Conservation (phyloP, 2,113 vertebrate species). For the Hyla sarda region DNA sequence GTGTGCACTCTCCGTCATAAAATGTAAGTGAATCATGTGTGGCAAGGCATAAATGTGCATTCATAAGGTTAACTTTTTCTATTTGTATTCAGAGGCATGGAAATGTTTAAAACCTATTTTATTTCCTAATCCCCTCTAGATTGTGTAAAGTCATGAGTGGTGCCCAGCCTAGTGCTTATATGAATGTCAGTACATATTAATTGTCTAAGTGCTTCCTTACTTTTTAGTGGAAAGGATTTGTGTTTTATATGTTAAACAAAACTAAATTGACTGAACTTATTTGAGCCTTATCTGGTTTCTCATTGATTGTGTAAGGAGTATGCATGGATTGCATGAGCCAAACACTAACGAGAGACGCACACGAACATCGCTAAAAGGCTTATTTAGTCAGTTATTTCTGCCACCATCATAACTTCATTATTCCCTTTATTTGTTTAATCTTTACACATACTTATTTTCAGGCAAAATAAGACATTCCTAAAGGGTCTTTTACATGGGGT, state of each 20-base stretch:
- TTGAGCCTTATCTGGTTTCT: neutral
- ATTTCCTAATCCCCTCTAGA: neutral
- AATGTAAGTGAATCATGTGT: constrained; percentile 79
- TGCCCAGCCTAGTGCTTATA: neutral
- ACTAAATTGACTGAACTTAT: neutral
- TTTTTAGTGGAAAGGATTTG: neutral
- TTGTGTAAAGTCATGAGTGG: neutral
- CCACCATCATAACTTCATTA: too few species aligned
- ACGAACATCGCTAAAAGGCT: neutral
- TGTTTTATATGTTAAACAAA: neutral
- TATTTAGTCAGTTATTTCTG: too few species aligned
- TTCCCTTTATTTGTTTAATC: too few species aligned
- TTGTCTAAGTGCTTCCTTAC: neutral
- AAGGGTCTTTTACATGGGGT: too few species aligned
- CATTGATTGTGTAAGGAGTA: neutral
- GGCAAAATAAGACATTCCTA: too few species aligned
- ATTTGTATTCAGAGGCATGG: constrained; percentile 19
- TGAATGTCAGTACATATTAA: neutral
- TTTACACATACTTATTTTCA: too few species aligned
- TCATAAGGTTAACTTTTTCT: neutral
- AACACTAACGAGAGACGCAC: too few species aligned
- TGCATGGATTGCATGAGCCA: neutral
- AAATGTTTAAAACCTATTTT: neutral
- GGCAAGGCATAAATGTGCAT: neutral
- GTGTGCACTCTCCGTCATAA: constrained; percentile 93